Evolutionary conservation across 2,888 invertebrate species (phyloP), one percentile per base, ranked within the genome.

Genomic region (Drosophila anomalata): DNA sequence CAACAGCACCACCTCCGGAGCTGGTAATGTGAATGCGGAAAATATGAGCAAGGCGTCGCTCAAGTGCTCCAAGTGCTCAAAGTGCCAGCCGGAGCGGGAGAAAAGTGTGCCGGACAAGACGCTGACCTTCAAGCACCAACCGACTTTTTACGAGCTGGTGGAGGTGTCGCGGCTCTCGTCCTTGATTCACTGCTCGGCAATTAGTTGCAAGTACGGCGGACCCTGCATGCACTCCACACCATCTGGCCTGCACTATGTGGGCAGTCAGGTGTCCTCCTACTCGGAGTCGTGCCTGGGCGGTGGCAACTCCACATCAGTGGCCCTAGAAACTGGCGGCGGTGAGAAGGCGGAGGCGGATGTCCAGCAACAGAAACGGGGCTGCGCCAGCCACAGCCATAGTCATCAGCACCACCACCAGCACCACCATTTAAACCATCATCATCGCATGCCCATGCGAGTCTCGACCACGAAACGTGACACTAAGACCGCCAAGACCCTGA

Each of bases 401-500:
- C 59, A 66, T n/a, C 67, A 62, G 36, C 14, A 53, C 58, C 69
- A 75, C 2, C 73, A 61, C 0, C 73, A 67, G 1, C 59, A 72
- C 1, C 78, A 79, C 11, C 75, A 78, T 8, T 78, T 73, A 3
- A 77, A 77, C 26, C 81, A 79, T 39, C 79, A 77, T 39, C 89
- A 90, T 65, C 89, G 90, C 24, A 81, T 91, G 48, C 86, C 91
- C 2, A 91, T 91, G 91, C 84, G 95, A 60, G 95, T 95, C 0
- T 95, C 95, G 0, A 95, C 95, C 0, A 92, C 95, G 62, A 93
- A 96, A 51, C 92, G 96, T 44, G 97, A 97, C 87, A 96, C 96
- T 0, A 97, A 97, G 92, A 97, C 97, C 0, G 96, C 97, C 6
- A 96, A 97, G 90, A 97, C 97, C 0, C 91, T 97, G 53, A 96